Evolutionary conservation across 92 coral and sea anemone species (phyloP).

Genomic region (Paramuricea clavata): DNA sequence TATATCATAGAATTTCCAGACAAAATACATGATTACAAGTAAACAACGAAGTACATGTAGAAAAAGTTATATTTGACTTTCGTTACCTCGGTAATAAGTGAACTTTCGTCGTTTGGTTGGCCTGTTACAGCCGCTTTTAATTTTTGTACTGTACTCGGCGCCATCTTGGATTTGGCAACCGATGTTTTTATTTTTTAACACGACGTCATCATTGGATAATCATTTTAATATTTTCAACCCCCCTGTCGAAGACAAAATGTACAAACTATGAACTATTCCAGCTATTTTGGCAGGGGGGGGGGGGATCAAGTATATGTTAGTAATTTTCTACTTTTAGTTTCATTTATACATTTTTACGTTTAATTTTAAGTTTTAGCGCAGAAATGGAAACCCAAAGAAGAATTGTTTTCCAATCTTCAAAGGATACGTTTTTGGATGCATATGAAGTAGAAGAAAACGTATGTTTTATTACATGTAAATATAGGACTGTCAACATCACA

Average conservation of each 20-base stretch:
- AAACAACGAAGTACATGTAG: not conserved
- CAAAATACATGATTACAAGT: no score
- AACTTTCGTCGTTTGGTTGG: conserved; percentile 79
- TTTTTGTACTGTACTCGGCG: conserved; percentile 96
- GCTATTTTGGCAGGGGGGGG: not conserved
- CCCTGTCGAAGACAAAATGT: not conserved
- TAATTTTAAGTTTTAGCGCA: not conserved
- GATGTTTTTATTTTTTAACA: not conserved
- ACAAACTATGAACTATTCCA: not conserved
- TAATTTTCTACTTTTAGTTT: no score
- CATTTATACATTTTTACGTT: not conserved
- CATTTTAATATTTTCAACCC: not conserved
- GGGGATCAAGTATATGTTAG: not conserved
- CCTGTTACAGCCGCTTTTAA: conserved; percentile 85
- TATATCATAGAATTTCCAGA: not conserved
- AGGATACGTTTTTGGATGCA: conserved; percentile 63
- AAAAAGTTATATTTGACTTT: not conserved
- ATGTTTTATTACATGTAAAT: conserved; percentile 6
- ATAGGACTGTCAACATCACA: not conserved
- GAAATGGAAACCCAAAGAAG: conserved; percentile 68
- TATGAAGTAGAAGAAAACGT: conserved; percentile 88
- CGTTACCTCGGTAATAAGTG: conserved; percentile 94
- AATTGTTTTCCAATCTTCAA: conserved; percentile 73
- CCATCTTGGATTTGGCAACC: conserved; percentile 78
- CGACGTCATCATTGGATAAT: conserved; percentile 1